A percentile compares a stretch with the other conserved stretches of the same genome.
These are phyloP conservation scores for Drosophila leontia DNA, from an alignment of 1,140 invertebrate species.

Conservation along the genomic window DNA sequence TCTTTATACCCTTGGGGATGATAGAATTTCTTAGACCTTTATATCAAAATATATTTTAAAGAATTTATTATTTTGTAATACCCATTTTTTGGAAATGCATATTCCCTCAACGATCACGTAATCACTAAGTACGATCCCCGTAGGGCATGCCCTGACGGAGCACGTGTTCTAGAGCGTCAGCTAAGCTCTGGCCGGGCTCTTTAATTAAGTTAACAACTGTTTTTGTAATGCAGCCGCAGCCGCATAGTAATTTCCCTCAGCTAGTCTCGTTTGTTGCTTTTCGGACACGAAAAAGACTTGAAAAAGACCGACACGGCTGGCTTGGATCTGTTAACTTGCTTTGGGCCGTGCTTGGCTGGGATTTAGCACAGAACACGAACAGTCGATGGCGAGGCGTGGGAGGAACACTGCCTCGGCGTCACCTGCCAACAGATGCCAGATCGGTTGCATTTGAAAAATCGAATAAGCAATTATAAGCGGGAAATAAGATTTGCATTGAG, in stretches of 20 bases:
- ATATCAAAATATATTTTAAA: neutral
- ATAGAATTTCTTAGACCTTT: neutral
- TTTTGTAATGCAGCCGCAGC: slow-evolving; percentile 46
- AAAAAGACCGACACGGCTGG: slow-evolving; percentile 43
- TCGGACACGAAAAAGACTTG: slow-evolving; percentile 50
- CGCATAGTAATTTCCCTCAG: slow-evolving; percentile 53
- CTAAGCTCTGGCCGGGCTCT: slow-evolving; percentile 48
- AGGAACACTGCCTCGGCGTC: slow-evolving; percentile 9
- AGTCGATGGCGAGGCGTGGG: slow-evolving; percentile 53
- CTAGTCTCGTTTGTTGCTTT: slow-evolving; percentile 41
- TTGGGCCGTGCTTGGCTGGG: slow-evolving; percentile 30
- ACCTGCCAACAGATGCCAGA: slow-evolving; percentile 52
- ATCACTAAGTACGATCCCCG: neutral
- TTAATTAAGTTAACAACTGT: slow-evolving; percentile 79
- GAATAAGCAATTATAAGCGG: slow-evolving; percentile 41
- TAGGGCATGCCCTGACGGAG: neutral
- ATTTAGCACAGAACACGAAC: slow-evolving; percentile 19
- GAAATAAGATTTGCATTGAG: slow-evolving; percentile 15
- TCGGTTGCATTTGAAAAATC: slow-evolving; percentile 21
- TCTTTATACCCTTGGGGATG: neutral
- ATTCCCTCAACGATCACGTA: neutral
- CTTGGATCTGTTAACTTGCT: slow-evolving; percentile 3
- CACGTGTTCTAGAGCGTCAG: slow-evolving; percentile 24
- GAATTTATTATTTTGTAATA: neutral
- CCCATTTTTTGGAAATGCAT: too few species aligned